phyloP scores from a whole-genome alignment of 2,797 vertebrate genomes.

The Sebastes iracundus region DNA sequence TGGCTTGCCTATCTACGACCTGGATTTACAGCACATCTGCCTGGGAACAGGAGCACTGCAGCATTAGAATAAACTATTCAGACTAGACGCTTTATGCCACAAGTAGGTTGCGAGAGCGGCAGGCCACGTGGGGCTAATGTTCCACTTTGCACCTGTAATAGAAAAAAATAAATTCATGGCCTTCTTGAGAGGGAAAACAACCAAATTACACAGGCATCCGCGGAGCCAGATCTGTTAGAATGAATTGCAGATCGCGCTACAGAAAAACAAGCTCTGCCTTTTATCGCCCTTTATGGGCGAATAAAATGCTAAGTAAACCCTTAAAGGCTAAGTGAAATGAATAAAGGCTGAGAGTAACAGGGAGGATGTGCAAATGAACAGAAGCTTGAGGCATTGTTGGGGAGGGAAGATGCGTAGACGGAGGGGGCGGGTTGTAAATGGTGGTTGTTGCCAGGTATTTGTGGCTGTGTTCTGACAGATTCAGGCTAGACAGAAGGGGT shows the following conservation, averaged over 20 bases:
- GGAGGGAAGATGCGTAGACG: constrained; percentile 18
- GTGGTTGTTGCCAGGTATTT: constrained; percentile 52
- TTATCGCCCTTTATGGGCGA: constrained; percentile 60
- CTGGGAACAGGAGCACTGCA: constrained; percentile 26
- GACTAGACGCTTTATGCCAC: constrained; percentile 5
- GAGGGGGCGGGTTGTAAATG: constrained; percentile 42
- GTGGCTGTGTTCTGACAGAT: constrained; percentile 74
- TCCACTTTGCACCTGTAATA: constrained; percentile 51
- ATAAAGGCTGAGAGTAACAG: constrained; percentile 38
- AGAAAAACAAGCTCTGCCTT: constrained; percentile 55
- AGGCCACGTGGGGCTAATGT: constrained; percentile 36
- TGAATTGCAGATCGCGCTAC: constrained; percentile 43
- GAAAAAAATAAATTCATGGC: constrained; percentile 8
- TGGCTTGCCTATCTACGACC: neutral
- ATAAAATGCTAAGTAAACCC: constrained; percentile 73
- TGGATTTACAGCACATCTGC: constrained; percentile 54
- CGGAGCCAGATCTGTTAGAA: constrained; percentile 48
- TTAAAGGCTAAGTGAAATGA: constrained; percentile 58
- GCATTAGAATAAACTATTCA: constrained; percentile 33
- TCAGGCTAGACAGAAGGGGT: constrained; percentile 69
- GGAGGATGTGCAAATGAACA: constrained; percentile 34
- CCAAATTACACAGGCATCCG: constrained; percentile 55
- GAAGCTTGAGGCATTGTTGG: constrained; percentile 35
- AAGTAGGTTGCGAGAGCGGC: constrained; percentile 35
- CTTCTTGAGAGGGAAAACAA: constrained; percentile 37